phyloP scores from a whole-genome alignment of 2,888 invertebrate species.

The Pterobdella sp. region DNA sequence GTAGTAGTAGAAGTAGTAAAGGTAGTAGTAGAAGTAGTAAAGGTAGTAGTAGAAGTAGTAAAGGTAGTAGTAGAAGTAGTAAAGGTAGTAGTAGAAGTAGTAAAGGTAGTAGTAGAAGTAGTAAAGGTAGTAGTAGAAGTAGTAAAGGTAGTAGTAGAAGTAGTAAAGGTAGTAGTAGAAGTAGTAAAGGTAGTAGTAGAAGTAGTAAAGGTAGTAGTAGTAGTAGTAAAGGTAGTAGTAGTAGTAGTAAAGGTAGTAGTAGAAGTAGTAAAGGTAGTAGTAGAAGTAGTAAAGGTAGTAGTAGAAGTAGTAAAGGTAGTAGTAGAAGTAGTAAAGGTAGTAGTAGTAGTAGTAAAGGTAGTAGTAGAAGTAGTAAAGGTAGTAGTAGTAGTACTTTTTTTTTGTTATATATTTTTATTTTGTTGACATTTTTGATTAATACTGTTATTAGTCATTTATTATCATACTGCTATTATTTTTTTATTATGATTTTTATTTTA shows the following conservation, averaged over 20 bases:
- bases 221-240: background rate
- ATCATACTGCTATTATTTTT: too few species aligned
- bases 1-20: background rate
- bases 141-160: background rate
- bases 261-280: background rate
- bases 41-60: background rate
- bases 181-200: background rate
- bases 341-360: too few species aligned
- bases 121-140: background rate
- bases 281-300: background rate
- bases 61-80: background rate
- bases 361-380: too few species aligned
- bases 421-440: too few species aligned
- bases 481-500: too few species aligned
- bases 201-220: background rate
- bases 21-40: background rate
- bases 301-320: too few species aligned
- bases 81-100: background rate
- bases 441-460: too few species aligned
- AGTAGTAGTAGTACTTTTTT: too few species aligned
- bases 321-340: too few species aligned
- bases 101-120: background rate
- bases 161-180: background rate
- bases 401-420: too few species aligned
- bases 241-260: background rate